These are phyloP conservation scores for Anguilla japonica DNA, from an alignment of 2,113 vertebrate genomes.

Conservation along the genomic window DNA sequence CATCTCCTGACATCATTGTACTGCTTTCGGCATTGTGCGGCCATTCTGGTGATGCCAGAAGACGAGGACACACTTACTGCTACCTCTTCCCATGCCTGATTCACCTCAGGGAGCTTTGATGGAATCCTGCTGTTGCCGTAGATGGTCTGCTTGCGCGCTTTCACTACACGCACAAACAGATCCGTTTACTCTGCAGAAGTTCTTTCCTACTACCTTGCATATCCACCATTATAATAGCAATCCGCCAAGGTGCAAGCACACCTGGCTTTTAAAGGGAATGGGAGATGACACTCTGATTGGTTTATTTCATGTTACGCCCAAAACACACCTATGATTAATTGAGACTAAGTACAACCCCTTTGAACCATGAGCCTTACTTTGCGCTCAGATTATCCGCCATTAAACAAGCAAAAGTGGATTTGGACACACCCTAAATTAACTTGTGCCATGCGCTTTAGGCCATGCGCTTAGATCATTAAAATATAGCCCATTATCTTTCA, in stretches of 20 bases:
- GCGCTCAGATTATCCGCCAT: neutral
- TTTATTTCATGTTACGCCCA: too few relatives aligned
- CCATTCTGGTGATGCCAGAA: neutral
- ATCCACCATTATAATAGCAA: neutral
- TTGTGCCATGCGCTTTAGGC: too few relatives aligned
- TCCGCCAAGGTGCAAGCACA: too few relatives aligned
- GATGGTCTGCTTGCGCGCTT: neutral
- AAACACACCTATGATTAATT: too few relatives aligned
- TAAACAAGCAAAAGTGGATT: neutral
- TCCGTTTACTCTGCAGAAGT: neutral
- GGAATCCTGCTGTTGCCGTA: neutral
- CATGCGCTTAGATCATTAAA: too few relatives aligned
- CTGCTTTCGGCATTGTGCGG: neutral
- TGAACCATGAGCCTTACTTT: too few relatives aligned
- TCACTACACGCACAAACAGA: neutral
- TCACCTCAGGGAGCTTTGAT: neutral
- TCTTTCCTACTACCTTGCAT: neutral
- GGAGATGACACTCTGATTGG: too few relatives aligned
- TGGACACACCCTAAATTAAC: too few relatives aligned
- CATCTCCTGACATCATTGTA: slow-evolving; percentile 7
- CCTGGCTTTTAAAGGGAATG: too few relatives aligned
- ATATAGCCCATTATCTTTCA: too few relatives aligned
- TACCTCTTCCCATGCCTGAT: slow-evolving; percentile 1
- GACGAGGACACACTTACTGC: neutral
- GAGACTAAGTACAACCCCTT: too few relatives aligned